Conservation (phyloP, 2,113 vertebrate genomes). For the Malurus cyaneus region DNA sequence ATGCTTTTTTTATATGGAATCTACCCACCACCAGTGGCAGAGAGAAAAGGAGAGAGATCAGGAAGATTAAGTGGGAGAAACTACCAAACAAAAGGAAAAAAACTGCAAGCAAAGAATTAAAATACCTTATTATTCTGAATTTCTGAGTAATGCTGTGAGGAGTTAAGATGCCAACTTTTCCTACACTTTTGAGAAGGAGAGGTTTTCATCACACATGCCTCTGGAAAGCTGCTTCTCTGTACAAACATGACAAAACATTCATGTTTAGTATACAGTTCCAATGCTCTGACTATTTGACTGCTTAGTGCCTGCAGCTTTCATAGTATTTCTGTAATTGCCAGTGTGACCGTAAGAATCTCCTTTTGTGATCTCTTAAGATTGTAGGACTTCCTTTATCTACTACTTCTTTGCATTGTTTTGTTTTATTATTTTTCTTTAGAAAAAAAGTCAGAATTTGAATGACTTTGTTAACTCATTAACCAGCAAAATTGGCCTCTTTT, state of each 20-base stretch:
- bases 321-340: not conserved
- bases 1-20: not conserved
- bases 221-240: not conserved
- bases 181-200: not conserved
- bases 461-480: not conserved
- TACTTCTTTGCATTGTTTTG: not conserved
- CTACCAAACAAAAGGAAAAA: too few relatives aligned
- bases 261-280: rapidly evolving
- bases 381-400: not conserved
- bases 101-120: not conserved
- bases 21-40: not conserved
- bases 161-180: not conserved
- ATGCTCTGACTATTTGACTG: not conserved
- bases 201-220: not conserved
- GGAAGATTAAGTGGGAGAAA: not conserved
- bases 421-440: not conserved
- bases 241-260: not conserved
- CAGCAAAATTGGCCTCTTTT: not conserved
- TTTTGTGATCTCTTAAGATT: not conserved
- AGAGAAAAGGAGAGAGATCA: not conserved
- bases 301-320: not conserved
- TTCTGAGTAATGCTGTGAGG: not conserved
- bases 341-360: not conserved
- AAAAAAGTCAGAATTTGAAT: not conserved
- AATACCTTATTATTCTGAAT: not conserved